Evolutionary conservation across 2,113 vertebrate genomes (phyloP), one percentile per base, ranked within the genome.

Genomic region (Microcebus murinus): DNA sequence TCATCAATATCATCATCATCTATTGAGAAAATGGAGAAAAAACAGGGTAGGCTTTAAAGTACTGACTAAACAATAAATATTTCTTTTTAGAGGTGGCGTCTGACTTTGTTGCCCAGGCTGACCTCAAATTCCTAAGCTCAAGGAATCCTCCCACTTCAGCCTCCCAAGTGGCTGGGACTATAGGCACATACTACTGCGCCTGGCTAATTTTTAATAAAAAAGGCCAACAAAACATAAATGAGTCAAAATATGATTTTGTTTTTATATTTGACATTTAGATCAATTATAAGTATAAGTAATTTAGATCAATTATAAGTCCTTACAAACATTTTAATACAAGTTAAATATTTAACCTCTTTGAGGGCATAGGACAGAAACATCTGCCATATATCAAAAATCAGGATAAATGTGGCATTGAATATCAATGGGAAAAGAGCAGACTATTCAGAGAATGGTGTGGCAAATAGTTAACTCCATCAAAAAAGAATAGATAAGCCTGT

Each of bases 1-100:
- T 99, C 98, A 98, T 99, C 99, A 96, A 99, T 97, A 79, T 99
- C 99, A 91, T 99, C 99, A 91, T 99, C 99, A 98, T 99, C 99
- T 99, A 94, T 57, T 15, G 65, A 91, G 85, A 98, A 34, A 92
- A 80, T 25, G 9, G 17, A 95, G 13, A 92, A 91, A 42, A 96
- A 97, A 96, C 15, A 90, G 27, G 17, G 74, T 0, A 63, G 13
- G 4, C 34, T 95, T 95, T 93, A 87, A 61, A 82, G 31, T 15
- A 96, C 31, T 36, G 27, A 87, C 12, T 79, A 10, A 94, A 81
- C 6, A 50, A 45, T 27, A 81, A 11, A 12, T 48, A 25, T 59
- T 61, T 27, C 10, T 63, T 63, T 63, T 63, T 63, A 63, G 3
- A 63, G 59, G 10, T 63, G 25, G 10, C 25, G 25, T 63, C 59